Evolutionary conservation across 2,113 vertebrate genomes (phyloP), one percentile per base, ranked within the genome.

Genomic region (Anthoscopus minutus): DNA sequence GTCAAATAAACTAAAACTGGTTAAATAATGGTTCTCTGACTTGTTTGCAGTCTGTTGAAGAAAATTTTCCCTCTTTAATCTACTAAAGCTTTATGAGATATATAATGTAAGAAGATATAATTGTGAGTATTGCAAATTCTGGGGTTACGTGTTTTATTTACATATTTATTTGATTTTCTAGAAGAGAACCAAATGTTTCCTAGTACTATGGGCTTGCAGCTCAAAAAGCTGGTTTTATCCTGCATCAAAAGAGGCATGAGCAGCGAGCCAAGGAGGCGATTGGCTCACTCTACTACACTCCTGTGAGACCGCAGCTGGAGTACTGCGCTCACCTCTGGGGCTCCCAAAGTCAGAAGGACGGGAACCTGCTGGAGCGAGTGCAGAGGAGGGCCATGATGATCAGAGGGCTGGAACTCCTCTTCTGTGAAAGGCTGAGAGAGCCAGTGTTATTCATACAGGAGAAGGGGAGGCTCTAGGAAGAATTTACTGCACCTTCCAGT

Each of bases 351-450:
- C 51, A 11, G 17, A 38, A 47, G 11, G 8, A 35, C 5, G 5
- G 18, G 4, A 11, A 47, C 7, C 30, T 48, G 15, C 57, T 57
- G 5, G 4, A 66, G 21, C 1, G 4, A 6, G 15, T 38, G 35
- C 20, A 42, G 18, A 67, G 25, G 6, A 66, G 4, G 3, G 30
- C 4, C 11, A 6, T 1, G 3, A n/a, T 22, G 7, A 1, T 13
- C 47, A 57, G 38, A 51, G 4, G 14, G 15, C 10, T 80, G 51
- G 25, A 72, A 25, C 8, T 35, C 4, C 13, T 50, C 15, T 48
- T 2, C 4, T 57, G 2, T 35, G 23, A 53, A 38, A 61, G 17
- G 13, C 14, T 80, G 44, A 50, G 5, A 37, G 14, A 23, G 4
- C 5, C 13, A 1, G 8, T 10, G 4, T 37, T 71, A 16, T 47